These are phyloP conservation scores for Coranthus polyacanthus DNA, from an alignment of 2,797 vertebrate species.

Conservation along the genomic window DNA sequence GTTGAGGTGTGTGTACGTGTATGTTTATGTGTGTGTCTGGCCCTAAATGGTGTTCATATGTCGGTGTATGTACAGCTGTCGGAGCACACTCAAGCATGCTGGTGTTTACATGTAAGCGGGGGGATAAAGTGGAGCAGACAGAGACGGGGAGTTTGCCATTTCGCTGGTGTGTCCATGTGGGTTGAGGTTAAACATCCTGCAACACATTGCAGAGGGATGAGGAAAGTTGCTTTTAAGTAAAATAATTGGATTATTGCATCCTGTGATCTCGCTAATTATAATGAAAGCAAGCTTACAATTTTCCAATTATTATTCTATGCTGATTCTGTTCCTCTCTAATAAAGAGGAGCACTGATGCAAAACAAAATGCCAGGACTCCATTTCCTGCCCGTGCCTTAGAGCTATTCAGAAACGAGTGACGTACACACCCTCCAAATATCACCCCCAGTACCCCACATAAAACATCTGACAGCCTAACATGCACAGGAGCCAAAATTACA, in stretches of 20 bases:
- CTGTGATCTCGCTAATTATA: conserved; percentile 85
- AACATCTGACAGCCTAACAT: conserved; percentile 39
- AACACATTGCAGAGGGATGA: conserved; percentile 63
- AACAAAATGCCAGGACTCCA: conserved; percentile 84
- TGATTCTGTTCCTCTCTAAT: conserved; percentile 82
- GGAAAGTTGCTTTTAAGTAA: conserved; percentile 83
- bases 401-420: conserved; percentile 83
- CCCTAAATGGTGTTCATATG: conserved; percentile 76
- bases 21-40: conserved; percentile 67
- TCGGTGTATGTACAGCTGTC: conserved; percentile 75
- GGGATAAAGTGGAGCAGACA: conserved; percentile 36
- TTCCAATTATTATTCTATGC: conserved; percentile 86
- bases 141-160: conserved; percentile 27
- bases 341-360: conserved; percentile 84
- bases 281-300: conserved; percentile 84
- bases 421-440: conserved; percentile 69
- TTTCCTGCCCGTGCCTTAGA: conserved; percentile 84
- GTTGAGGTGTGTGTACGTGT: conserved; percentile 58
- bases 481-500: conserved; percentile 30
- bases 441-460: conserved; percentile 58
- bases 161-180: conserved; percentile 43
- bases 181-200: conserved; percentile 62
- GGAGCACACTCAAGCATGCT: conserved; percentile 76
- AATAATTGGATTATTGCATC: conserved; percentile 87
- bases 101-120: conserved; percentile 75